Conservation (phyloP, 2,797 vertebrate species). For the Argyrosomus regius region DNA sequence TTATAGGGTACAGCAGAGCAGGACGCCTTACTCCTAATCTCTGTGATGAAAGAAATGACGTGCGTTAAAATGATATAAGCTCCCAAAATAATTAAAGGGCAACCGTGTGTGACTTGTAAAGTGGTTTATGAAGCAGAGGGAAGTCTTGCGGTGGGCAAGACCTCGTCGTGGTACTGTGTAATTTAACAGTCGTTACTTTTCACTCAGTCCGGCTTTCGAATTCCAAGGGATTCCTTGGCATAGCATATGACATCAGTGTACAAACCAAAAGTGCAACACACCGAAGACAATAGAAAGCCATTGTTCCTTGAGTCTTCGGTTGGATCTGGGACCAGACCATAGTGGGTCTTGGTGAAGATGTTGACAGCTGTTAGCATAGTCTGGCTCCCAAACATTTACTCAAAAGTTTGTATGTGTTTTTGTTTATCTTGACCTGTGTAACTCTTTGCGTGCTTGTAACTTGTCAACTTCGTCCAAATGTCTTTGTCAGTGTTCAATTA, state of each 20-base stretch:
- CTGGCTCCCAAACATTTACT: slow-evolving; percentile 48
- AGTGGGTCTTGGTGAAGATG: slow-evolving; percentile 36
- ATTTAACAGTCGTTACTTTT: slow-evolving; percentile 72
- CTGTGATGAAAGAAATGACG: slow-evolving; percentile 59
- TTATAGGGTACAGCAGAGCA: slow-evolving; percentile 12
- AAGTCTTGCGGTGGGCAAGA: slow-evolving; percentile 67
- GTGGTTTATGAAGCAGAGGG: slow-evolving; percentile 69
- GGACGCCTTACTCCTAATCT: slow-evolving; percentile 49
- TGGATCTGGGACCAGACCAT: slow-evolving; percentile 42
- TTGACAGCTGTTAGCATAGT: slow-evolving; percentile 32
- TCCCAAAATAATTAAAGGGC: slow-evolving; percentile 75
- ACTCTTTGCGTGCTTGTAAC: slow-evolving; percentile 42
- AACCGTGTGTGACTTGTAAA: slow-evolving; percentile 73
- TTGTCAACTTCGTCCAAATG: slow-evolving; percentile 30
- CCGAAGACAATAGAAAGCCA: slow-evolving; percentile 42
- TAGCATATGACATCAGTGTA: slow-evolving; percentile 55
- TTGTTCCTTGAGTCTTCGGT: slow-evolving; percentile 58
- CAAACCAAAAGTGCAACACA: slow-evolving; percentile 44
- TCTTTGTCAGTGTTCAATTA: slow-evolving; percentile 20
- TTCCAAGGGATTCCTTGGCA: slow-evolving; percentile 61
- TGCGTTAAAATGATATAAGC: slow-evolving; percentile 64
- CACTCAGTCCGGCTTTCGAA: slow-evolving; percentile 38
- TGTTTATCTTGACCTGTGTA: slow-evolving; percentile 27
- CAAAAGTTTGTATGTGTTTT: slow-evolving; percentile 48
- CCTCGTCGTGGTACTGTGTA: slow-evolving; percentile 55